Evolutionary conservation across 2,797 vertebrate genomes (phyloP).

Genomic region (Hyperoplus lanceolatus): DNA sequence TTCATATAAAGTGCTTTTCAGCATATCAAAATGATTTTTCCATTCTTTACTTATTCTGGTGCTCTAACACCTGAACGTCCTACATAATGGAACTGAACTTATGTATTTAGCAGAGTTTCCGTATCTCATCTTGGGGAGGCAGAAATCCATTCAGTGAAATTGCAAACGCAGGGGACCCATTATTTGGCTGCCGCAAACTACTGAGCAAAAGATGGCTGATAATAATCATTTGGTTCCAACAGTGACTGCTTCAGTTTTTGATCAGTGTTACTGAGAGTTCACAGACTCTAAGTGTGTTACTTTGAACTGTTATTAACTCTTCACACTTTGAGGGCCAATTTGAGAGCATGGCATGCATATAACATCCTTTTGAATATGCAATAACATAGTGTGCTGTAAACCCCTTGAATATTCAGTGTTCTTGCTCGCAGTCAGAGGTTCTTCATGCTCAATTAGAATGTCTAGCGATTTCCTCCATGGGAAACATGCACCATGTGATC

Average conservation of each 20-base stretch:
- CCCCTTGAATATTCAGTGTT: conserved; percentile 43
- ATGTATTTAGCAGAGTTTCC: background rate
- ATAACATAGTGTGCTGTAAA: conserved; percentile 12
- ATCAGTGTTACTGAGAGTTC: conserved; percentile 13
- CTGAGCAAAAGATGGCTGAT: conserved; percentile 30
- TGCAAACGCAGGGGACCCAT: conserved; percentile 12
- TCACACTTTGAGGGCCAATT: too few species aligned
- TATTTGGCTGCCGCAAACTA: conserved; percentile 40
- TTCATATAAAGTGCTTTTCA: background rate
- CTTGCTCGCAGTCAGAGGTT: conserved; percentile 21
- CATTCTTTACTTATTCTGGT: background rate
- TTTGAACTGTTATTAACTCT: too few species aligned
- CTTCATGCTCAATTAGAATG: conserved; percentile 26
- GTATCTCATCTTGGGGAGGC: conserved; percentile 2
- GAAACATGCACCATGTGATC: background rate
- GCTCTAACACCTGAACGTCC: background rate
- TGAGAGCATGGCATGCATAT: conserved; percentile 1
- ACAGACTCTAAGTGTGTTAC: background rate
- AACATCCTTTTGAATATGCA: conserved; percentile 40
- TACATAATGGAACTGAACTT: background rate
- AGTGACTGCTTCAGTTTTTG: conserved; percentile 17
- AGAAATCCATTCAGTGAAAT: conserved; percentile 37
- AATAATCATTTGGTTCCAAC: conserved; percentile 33
- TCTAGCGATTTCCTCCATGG: conserved; percentile 12
- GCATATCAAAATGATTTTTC: background rate